These are phyloP conservation scores for Agrochola lota DNA, from an alignment of 2,888 invertebrate species.

Conservation along the genomic window DNA sequence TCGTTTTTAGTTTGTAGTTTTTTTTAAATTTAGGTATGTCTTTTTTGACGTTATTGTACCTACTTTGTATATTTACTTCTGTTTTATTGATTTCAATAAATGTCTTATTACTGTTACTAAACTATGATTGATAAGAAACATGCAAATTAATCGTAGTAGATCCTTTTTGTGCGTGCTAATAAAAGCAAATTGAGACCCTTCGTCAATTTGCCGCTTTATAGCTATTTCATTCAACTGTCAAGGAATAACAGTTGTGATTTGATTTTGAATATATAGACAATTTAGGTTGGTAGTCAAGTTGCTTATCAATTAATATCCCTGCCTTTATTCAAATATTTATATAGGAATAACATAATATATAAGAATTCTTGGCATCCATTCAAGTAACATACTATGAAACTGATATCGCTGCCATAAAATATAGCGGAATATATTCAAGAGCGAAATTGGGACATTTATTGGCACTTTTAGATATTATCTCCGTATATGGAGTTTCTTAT, in stretches of 20 bases:
- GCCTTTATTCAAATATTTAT: slow-evolving; percentile 9
- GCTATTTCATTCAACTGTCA: neutral
- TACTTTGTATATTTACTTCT: neutral
- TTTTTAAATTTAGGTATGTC: neutral
- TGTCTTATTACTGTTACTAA: neutral
- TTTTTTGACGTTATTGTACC: neutral
- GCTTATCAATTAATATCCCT: neutral
- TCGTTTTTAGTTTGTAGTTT: neutral
- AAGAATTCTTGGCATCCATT: slow-evolving; percentile 37
- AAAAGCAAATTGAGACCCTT: neutral
- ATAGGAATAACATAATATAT: neutral
- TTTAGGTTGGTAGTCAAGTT: neutral
- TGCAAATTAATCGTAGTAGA: neutral
- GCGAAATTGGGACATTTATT: slow-evolving; percentile 52
- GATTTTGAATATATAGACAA: neutral
- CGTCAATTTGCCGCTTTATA: too few species aligned
- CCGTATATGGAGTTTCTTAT: slow-evolving; percentile 42
- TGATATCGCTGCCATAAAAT: slow-evolving; percentile 49
- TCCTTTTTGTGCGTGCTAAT: neutral
- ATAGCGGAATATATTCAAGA: slow-evolving; percentile 47
- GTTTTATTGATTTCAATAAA: neutral
- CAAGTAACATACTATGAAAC: slow-evolving; percentile 43
- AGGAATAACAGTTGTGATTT: neutral
- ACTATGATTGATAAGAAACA: neutral
- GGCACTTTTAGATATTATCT: slow-evolving; percentile 51